Conservation (phyloP, 2,113 vertebrate species). For the Tamias sibiricus region DNA sequence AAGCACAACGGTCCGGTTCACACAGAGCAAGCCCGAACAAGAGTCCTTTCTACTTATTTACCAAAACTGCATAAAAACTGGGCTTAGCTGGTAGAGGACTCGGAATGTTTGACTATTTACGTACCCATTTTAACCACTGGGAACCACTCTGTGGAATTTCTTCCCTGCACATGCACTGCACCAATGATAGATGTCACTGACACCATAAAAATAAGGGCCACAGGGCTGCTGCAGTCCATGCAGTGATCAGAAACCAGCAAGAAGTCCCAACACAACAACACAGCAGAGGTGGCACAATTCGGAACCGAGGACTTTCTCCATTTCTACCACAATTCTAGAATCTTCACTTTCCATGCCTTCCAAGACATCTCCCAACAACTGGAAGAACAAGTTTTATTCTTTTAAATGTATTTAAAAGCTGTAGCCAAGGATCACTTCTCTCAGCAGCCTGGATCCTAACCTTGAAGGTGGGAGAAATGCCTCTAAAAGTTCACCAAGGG, state of each 20-base stretch:
- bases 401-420: conserved; percentile 4
- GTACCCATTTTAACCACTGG: conserved; percentile 87
- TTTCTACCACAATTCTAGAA: neutral
- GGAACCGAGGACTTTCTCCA: neutral
- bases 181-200: conserved; percentile 67
- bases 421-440: neutral
- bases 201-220: conserved; percentile 52
- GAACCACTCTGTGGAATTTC: conserved; percentile 84
- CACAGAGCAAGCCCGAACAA: conserved; percentile 94
- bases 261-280: neutral
- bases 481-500: neutral
- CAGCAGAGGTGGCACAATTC: neutral
- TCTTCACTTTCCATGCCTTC: neutral
- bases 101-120: conserved; percentile 84
- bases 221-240: conserved; percentile 42
- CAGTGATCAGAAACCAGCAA: conserved; percentile 38
- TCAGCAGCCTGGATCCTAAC: neutral
- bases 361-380: neutral
- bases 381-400: neutral
- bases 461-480: neutral
- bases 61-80: conserved; percentile 85
- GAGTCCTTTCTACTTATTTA: conserved; percentile 93
- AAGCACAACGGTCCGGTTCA: conserved; percentile 95
- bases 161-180: conserved; percentile 50
- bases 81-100: conserved; percentile 85